Conservation (phyloP, 2,888 invertebrate genomes). For the Diarsia dahlii region DNA sequence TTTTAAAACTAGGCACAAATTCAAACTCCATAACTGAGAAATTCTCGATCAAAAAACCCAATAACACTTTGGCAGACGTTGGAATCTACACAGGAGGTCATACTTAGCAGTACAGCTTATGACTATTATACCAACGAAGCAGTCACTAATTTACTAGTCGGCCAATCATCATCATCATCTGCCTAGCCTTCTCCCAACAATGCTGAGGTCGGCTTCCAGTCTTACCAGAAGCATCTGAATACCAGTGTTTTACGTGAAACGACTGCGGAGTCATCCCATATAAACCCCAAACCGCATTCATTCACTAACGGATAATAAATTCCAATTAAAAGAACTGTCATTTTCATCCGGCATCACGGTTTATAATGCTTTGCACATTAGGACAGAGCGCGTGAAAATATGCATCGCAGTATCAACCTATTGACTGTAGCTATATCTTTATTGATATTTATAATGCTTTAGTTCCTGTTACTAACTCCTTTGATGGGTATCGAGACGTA, state of each 20-base stretch:
- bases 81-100: neutral
- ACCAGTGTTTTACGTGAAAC: too few relatives aligned
- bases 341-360: conserved; percentile 33
- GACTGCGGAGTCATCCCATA: too few relatives aligned
- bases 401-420: conserved; percentile 3
- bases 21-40: neutral
- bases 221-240: too few relatives aligned
- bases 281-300: too few relatives aligned
- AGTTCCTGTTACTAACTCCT: conserved; percentile 29
- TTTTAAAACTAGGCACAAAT: too few relatives aligned
- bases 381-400: conserved; percentile 42
- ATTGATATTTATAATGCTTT: conserved; percentile 19
- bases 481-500: neutral
- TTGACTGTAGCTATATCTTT: neutral
- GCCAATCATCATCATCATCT: neutral
- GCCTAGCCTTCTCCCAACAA: too few relatives aligned
- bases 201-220: too few relatives aligned
- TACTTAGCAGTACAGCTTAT: neutral
- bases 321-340: conserved; percentile 35
- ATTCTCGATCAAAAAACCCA: neutral
- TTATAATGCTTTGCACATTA: conserved; percentile 7
- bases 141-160: too few relatives aligned
- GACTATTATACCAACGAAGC: neutral
- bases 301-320: conserved; percentile 2
- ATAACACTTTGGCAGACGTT: neutral